Conservation (phyloP, 2,797 vertebrate genomes). For the Trachops cirrhosus region DNA sequence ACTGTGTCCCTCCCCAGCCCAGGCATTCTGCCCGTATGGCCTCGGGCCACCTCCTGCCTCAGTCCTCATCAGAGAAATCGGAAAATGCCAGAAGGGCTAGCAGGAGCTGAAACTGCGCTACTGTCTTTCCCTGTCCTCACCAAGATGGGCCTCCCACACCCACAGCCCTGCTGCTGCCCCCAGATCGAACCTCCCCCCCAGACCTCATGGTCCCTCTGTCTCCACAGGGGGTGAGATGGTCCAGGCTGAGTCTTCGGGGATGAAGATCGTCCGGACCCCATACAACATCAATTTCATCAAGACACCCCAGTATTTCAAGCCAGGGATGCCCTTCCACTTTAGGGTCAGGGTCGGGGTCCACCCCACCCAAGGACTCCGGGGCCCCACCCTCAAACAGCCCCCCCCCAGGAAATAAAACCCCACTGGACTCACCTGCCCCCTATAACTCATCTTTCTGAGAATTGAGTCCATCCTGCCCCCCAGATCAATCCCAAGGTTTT, state of each 20-base stretch:
- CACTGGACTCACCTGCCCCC: neutral
- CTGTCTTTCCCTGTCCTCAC: neutral
- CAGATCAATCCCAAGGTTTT: neutral
- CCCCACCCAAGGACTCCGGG: neutral
- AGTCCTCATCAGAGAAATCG: neutral
- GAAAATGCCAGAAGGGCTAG: neutral
- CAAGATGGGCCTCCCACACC: neutral
- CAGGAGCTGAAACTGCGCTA: neutral
- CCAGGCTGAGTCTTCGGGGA: constrained; percentile 38
- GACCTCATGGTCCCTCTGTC: neutral
- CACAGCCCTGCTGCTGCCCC: neutral
- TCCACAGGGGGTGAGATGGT: constrained; percentile 67
- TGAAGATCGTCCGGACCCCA: constrained; percentile 64
- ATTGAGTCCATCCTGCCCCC: neutral
- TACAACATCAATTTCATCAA: constrained; percentile 62
- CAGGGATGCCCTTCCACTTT: constrained; percentile 64
- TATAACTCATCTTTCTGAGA: neutral
- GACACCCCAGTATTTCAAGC: constrained; percentile 72
- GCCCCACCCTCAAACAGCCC: neutral
- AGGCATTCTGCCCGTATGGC: neutral
- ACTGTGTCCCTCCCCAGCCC: neutral
- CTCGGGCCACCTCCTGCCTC: neutral
- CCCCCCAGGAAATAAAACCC: neutral
- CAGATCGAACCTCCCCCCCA: neutral
- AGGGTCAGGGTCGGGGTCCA: constrained; percentile 47